phyloP scores from a whole-genome alignment of 2,113 vertebrate genomes.

The Equus quagga region DNA sequence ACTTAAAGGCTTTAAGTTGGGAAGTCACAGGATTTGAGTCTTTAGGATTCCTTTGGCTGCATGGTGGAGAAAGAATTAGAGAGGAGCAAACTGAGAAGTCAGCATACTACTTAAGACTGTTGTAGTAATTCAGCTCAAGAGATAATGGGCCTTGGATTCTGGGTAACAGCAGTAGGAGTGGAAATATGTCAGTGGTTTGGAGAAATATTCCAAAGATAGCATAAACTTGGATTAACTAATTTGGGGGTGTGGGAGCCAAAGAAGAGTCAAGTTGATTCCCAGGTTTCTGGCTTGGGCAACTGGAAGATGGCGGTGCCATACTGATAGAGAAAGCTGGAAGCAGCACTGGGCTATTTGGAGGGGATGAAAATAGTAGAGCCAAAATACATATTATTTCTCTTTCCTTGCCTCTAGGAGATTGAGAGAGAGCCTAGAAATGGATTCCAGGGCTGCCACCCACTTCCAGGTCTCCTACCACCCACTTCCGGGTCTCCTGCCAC shows the following conservation, averaged over 20 bases:
- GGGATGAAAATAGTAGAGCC: background rate
- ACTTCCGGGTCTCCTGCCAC: background rate
- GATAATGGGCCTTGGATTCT: background rate
- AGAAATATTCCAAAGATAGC: background rate
- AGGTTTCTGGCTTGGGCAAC: background rate
- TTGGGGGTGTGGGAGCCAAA: background rate
- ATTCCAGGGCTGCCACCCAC: background rate
- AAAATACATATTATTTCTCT: background rate
- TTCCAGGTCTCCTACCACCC: background rate
- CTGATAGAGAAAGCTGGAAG: background rate
- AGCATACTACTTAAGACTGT: background rate
- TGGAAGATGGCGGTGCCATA: background rate
- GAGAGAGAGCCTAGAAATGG: background rate
- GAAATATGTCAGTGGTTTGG: background rate
- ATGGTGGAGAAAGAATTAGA: background rate
- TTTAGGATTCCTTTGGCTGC: background rate
- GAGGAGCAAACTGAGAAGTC: background rate
- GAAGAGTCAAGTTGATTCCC: background rate
- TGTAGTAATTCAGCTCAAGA: background rate
- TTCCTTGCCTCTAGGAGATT: background rate
- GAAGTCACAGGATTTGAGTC: background rate
- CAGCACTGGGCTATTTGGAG: background rate
- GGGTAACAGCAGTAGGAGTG: background rate
- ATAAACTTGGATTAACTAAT: background rate
- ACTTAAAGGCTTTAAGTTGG: background rate